Base-by-base conservation (phyloP, 2,888 invertebrate species). In the Leucozona laternaria region DNA sequence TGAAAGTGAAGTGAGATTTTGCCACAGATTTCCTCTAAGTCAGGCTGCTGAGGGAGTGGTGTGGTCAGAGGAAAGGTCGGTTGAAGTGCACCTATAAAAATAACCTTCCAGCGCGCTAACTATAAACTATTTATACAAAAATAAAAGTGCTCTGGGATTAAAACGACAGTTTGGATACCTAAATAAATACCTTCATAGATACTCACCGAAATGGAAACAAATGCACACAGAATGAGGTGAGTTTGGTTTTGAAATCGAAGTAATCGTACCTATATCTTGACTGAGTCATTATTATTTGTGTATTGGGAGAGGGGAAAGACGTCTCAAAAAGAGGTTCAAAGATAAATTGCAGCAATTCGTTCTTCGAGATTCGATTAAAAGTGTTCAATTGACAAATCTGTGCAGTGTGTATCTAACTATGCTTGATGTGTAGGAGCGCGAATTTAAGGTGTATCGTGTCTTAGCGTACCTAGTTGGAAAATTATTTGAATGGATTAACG, bases 1-100 rank as follows among this genome's bases (percentile, higher is more conserved):
- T 73, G 85, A 77, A 85, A 85, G 81, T 81, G 76, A 68, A 80
- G 79, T 83, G 48, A 62, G 60, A 76, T 70, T 75, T 66, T 6
- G 34, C 11, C 31, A 45, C 40, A 50, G 45, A 53, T 45, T 28
- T 62, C 60, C 20, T 62, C 53, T 15, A 4, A 28, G 10, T n/a
- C 10, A 28, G 17, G 10, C 43, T 31, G 17, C 28, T 62, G 17
- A 48, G 58, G 34, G 2, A 40, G 50, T 55, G 37, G 50, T 55
- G 37, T 40, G 73, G 68, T 55, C 68, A 6, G n/a, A 62, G 17
- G 13, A 55, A 43, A 37, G 37, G 45, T 48, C 22, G 22, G 1
- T 28, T 62, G 0, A 6, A 62, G 62, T 37, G 25, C 53, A 28
- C 7, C 25, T 37, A 28, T 28, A 28, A 58, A 2, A 58, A 4